Base-by-base conservation (phyloP, 23 tunicate species). In the Styela clava region DNA sequence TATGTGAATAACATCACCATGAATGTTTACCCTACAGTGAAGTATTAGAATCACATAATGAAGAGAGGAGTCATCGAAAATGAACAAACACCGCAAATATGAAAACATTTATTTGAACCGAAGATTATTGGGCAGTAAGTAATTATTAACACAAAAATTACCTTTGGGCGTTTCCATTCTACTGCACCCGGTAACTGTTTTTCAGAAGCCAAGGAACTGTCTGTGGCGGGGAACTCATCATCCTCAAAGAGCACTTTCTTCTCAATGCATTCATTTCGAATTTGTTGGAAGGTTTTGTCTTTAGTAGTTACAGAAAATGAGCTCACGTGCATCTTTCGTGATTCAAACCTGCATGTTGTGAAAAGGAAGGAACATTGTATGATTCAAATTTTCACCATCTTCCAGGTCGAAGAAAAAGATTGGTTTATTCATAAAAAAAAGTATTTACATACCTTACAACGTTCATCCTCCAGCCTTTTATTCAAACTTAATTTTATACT, bases 211-310 rank as follows among this genome's bases (percentile, higher is more conserved):
- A 44, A 63, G 2, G 98, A 88, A 23, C 65, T 64, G 34, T 74
- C 83, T 35, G 79, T 44, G n/a, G 98, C 93, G 27, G 93, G 93
- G 69, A 93, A 93, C 68, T 93, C 98, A 23, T 89, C 94, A 35
- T 93, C 98, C 73, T 86, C 91, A 78, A 79, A 92, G 33, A 83
- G 23, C 9, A 77, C 69, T 2, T 81, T 85, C 31, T 74, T 85
- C 33, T 35, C 23, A 3, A 87, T 24, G 33, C 86, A 83, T 68
- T 92, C 91, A 29, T 72, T 72, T 31, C 79, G 62, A 3, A 86
- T 79, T 79, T 83, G 79, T 12, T 81, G 79, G 87, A 83, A 86
- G 1, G 83, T 69, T 79, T 86, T 89, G 74, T 82, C 72, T 1
- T 33, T 35, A 12, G 81, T 73, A 44, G 7, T 12, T 44, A 44